Evolutionary conservation across 2,113 vertebrate genomes (phyloP), one percentile per base, ranked within the genome.

Genomic region (Scortum barcoo): DNA sequence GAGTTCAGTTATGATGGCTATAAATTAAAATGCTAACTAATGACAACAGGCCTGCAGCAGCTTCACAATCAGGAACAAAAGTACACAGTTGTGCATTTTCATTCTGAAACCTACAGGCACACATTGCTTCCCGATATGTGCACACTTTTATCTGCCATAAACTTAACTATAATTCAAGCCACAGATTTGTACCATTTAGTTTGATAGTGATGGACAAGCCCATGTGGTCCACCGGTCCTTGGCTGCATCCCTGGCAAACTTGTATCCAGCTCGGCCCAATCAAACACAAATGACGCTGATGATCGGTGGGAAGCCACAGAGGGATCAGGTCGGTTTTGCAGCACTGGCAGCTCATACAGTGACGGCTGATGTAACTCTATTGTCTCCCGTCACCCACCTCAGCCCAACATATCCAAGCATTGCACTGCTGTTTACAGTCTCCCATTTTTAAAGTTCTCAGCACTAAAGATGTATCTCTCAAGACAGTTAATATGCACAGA

Each of bases 1-100:
- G 50, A 54, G 24, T 58, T 33, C 26, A n/a, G 28, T 40, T 46
- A 10, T 61, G 57, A 58, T 17, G 48, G 72, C 19, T 60, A 3
- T 54, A 57, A 38, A 71, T 73, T 51, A 60, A 20, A 65, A 44
- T 42, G 53, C 36, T 26, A 46, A 48, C n/a, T 30, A 57, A 73
- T 40, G 26, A 58, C 46, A 56, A 7, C 1, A 69, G 46, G 65
- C 6, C 30, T 33, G 33, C 44, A 53, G 33, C 44, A 19, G 67
- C 46, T 19, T 14, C 30, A 22, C 33, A 17, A n/a, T 40, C 61
- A 46, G 33, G 62, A 36, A 6, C 19, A 24, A 20, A 26, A 14
- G 33, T 38, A n/a, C n/a, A n/a, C n/a, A n/a, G n/a, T n/a, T n/a
- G 40, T 24, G 24, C 17, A 10, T 22, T 53, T 38, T 1, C 19